A percentile compares a stretch with the other conserved stretches of the same genome.
Conservation (phyloP, 2,113 vertebrate species). For the Thamnophis sirtalis region DNA sequence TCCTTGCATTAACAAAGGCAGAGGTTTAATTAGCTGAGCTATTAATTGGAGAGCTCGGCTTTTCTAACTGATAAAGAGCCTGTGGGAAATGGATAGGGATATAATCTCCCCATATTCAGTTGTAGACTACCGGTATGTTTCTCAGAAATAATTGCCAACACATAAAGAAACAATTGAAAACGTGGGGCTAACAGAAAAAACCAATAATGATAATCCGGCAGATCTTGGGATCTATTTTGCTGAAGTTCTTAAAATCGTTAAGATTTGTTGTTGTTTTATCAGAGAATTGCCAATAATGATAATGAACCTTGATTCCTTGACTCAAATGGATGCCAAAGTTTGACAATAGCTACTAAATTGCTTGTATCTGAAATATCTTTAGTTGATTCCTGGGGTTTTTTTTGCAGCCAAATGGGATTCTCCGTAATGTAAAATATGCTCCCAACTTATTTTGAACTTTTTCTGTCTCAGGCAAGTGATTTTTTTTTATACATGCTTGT, state of each 20-base stretch:
- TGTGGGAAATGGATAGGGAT: not conserved
- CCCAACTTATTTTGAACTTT: not conserved
- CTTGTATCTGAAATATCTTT: not conserved
- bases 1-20: not conserved
- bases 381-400: not conserved
- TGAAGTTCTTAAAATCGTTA: not conserved
- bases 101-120: not conserved
- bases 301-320: not conserved
- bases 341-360: not conserved
- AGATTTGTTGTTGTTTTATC: not conserved
- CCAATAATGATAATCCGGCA: not conserved
- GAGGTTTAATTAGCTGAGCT: not conserved
- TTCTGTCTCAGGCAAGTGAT: not conserved
- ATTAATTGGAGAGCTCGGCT: not conserved
- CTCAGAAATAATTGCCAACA: not conserved
- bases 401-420: not conserved
- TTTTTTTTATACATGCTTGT: not conserved
- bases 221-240: not conserved
- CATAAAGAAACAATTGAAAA: not conserved
- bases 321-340: not conserved
- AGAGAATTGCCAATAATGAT: not conserved
- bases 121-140: not conserved
- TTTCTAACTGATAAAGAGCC: not conserved
- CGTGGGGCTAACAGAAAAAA: not conserved
- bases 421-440: not conserved